Percentiles rank a stretch among this genome's conserved stretches.
Evolutionary conservation across 2,888 invertebrate species (phyloP).

Genomic region (Acanthosoma haemorrhoidale): DNA sequence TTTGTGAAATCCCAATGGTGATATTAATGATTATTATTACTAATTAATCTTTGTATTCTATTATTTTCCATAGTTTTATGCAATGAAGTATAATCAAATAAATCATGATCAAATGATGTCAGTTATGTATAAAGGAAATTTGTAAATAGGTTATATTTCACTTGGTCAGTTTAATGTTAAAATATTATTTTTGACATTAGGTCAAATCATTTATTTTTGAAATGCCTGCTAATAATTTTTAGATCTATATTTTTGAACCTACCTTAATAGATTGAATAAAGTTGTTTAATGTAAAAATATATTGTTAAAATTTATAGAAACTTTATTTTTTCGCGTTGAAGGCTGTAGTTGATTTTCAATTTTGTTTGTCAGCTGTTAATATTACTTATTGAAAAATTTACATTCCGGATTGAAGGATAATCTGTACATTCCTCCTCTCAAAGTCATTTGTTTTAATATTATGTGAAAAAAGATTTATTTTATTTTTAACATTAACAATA

Average conservation of each 20-base stretch:
- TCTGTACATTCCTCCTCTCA: slow-evolving; percentile 15
- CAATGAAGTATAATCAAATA: slow-evolving; percentile 27
- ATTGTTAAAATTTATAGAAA: slow-evolving; percentile 10
- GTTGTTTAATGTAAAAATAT: slow-evolving; percentile 13
- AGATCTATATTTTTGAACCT: neutral
- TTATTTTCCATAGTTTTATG: slow-evolving; percentile 18
- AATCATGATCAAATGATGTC: slow-evolving; percentile 24
- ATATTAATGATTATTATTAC: neutral
- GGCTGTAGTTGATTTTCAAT: neutral
- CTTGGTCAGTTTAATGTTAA: neutral
- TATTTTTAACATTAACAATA: neutral
- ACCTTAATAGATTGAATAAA: neutral
- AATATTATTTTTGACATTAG: neutral
- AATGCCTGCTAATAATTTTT: neutral
- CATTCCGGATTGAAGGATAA: neutral
- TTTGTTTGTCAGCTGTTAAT: neutral
- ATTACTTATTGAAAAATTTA: neutral
- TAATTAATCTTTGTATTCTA: neutral
- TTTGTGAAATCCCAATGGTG: neutral
- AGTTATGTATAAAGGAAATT: neutral
- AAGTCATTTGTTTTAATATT: neutral
- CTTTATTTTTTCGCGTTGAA: slow-evolving; percentile 17
- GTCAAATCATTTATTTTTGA: neutral
- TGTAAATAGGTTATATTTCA: slow-evolving; percentile 8
- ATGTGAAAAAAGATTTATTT: neutral